Conservation (phyloP, 2,888 invertebrate species). For the Ormyrus pomaceus region DNA sequence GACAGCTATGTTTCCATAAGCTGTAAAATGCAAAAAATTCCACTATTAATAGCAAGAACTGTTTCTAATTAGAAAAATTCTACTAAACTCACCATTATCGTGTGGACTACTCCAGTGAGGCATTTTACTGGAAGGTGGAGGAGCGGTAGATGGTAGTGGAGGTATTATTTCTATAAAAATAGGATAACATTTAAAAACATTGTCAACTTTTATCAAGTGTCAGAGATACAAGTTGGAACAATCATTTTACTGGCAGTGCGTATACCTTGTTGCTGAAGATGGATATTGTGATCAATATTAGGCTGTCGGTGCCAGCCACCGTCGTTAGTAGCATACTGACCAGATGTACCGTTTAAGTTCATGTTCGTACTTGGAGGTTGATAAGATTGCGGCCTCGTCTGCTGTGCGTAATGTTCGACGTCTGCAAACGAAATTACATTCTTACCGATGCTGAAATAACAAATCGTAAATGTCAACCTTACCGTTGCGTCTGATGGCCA, state of each 20-base stretch:
- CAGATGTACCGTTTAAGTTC: constrained; percentile 72
- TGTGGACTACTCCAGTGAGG: constrained; percentile 70
- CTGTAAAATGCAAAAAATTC: constrained; percentile 68
- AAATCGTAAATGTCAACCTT: constrained; percentile 41
- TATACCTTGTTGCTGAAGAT: constrained; percentile 68
- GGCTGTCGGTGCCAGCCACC: constrained; percentile 69
- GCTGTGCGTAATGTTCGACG: constrained; percentile 65
- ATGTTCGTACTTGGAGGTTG: constrained; percentile 68
- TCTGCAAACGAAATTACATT: constrained; percentile 58
- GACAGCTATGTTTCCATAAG: constrained; percentile 73
- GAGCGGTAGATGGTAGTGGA: constrained; percentile 79
- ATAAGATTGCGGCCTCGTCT: constrained; percentile 70
- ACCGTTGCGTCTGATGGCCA: constrained; percentile 70
- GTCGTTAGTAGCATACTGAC: constrained; percentile 68
- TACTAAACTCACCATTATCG: constrained; percentile 71
- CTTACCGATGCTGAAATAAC: not conserved
- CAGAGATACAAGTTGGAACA: constrained; percentile 46
- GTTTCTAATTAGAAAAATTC: not conserved
- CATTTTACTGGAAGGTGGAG: constrained; percentile 75
- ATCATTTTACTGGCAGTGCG: constrained; percentile 54
- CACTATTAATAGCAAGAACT: not conserved
- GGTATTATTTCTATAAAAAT: constrained; percentile 78
- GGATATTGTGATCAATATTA: constrained; percentile 66
- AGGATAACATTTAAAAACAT: not conserved
- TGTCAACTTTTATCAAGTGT: constrained; percentile 19